Percentiles rank a stretch among this genome's conserved stretches.
Evolutionary conservation across 2,113 vertebrate genomes (phyloP).

Genomic region (Eublepharis macularius): DNA sequence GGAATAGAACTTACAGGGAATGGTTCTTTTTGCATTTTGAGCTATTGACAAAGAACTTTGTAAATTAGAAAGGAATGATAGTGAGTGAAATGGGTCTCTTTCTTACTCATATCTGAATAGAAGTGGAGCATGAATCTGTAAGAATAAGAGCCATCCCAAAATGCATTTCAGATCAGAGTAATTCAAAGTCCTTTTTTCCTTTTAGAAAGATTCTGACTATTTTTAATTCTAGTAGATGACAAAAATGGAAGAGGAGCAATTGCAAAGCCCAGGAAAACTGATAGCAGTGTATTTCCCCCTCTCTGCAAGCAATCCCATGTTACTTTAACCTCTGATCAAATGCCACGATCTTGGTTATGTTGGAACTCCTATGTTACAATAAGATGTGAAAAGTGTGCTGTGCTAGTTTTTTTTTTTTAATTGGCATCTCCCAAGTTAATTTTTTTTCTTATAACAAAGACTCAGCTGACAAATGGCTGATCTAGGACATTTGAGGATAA

Average conservation of each 20-base stretch:
- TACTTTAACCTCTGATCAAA: neutral
- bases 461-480: neutral
- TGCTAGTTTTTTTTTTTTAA: neutral
- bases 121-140: neutral
- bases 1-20: neutral
- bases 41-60: neutral
- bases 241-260: neutral
- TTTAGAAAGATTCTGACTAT: conserved; percentile 18
- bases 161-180: neutral
- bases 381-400: neutral
- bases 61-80: neutral
- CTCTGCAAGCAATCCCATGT: neutral
- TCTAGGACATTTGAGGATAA: neutral
- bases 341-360: neutral
- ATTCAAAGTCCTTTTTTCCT: neutral
- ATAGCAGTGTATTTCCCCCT: neutral
- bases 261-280: neutral
- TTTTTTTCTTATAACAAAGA: neutral
- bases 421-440: neutral
- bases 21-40: no score
- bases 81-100: neutral
- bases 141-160: neutral
- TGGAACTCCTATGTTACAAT: neutral
- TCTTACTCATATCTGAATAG: neutral
- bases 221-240: neutral